Evolutionary conservation across 2,113 vertebrate genomes (phyloP).

Genomic region (Hiodon alosoides): DNA sequence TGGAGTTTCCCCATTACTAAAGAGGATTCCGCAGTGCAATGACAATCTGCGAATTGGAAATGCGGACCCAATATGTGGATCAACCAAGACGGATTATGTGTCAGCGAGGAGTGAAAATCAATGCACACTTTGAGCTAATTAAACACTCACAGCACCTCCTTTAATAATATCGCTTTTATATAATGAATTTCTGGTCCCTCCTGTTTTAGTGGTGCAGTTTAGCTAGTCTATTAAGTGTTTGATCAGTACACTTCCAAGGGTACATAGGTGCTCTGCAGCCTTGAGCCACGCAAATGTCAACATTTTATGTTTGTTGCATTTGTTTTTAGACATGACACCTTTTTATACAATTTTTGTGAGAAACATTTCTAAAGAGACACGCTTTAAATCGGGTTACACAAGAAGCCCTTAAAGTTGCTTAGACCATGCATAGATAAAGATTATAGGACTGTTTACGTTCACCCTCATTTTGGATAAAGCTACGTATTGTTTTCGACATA

Average conservation of each 20-base stretch:
- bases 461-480: slow-evolving; percentile 15
- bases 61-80: slow-evolving; percentile 32
- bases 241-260: no score
- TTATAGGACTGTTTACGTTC: slow-evolving; percentile 18
- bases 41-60: slow-evolving; percentile 25
- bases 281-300: neutral
- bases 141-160: slow-evolving; percentile 30
- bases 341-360: neutral
- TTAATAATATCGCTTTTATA: slow-evolving; percentile 31
- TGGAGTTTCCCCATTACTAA: slow-evolving; percentile 4
- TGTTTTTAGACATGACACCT: slow-evolving; percentile 2
- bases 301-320: neutral
- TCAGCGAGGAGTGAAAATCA: slow-evolving; percentile 26
- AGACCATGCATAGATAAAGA: neutral
- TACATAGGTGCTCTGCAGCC: neutral
- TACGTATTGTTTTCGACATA: neutral
- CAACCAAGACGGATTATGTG: slow-evolving; percentile 17
- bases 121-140: slow-evolving; percentile 29
- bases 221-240: slow-evolving; percentile 18
- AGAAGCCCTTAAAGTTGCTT: neutral
- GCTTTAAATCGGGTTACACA: neutral
- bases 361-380: neutral
- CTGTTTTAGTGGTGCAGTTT: slow-evolving; percentile 49
- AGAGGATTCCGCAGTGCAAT: neutral
- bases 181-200: slow-evolving; percentile 26